These are phyloP conservation scores for Danio jaintianensis DNA, from an alignment of 2,797 vertebrate genomes.

Conservation along the genomic window DNA sequence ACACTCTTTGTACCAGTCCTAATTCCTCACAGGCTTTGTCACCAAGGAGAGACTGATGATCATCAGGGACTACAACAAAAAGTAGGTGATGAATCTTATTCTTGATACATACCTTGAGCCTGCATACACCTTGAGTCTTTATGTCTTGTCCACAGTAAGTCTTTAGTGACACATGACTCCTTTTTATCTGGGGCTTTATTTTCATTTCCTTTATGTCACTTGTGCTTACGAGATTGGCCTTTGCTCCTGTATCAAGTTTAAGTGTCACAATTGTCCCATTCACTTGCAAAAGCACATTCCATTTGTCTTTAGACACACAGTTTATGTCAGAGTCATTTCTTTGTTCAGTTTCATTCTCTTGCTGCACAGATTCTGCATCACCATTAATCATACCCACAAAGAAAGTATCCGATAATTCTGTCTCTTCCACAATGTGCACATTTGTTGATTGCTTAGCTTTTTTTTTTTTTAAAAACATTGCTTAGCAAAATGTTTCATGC, in stretches of 20 bases:
- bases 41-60: background rate
- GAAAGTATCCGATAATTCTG: background rate
- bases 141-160: constrained; percentile 51
- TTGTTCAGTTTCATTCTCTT: background rate
- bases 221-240: constrained; percentile 37
- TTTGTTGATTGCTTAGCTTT: background rate
- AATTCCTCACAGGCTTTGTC: background rate
- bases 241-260: constrained; percentile 49
- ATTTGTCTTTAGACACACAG: constrained; percentile 31
- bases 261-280: constrained; percentile 12
- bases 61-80: constrained; percentile 12
- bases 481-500: constrained; percentile 36
- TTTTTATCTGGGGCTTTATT: constrained; percentile 43
- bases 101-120: background rate
- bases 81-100: constrained; percentile 3
- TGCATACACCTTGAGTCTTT: constrained; percentile 14
- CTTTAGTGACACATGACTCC: constrained; percentile 30
- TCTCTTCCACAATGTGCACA: background rate
- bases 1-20: constrained; percentile 1
- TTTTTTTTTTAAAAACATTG: constrained; percentile 43
- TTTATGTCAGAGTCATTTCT: background rate
- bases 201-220: constrained; percentile 45
- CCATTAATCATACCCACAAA: background rate
- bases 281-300: background rate
- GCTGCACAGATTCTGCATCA: background rate